Conservation (phyloP, 2,888 invertebrate genomes). For the Pachycephus smyrnensis region DNA sequence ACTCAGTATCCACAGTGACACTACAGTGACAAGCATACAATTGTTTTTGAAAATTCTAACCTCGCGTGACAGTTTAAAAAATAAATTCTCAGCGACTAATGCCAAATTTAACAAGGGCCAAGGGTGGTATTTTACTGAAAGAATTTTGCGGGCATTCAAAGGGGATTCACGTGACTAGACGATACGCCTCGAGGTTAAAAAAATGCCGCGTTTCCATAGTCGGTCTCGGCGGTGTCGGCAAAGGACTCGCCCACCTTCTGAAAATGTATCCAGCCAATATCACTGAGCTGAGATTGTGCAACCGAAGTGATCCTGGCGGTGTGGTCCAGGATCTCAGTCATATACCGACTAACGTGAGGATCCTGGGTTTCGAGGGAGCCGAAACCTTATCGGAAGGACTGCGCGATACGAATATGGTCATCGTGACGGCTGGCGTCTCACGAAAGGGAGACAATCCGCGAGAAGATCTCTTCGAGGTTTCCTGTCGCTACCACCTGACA, state of each 20-base stretch:
- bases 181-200: neutral
- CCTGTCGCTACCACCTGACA: neutral
- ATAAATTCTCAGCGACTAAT: too few species aligned
- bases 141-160: too few species aligned
- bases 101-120: too few species aligned
- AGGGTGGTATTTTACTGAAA: too few species aligned
- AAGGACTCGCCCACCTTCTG: slow-evolving; percentile 25
- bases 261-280: slow-evolving; percentile 23
- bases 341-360: slow-evolving; percentile 28
- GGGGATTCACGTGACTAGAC: too few species aligned
- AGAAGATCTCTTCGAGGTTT: slow-evolving; percentile 71
- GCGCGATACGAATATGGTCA: slow-evolving; percentile 70
- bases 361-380: slow-evolving; percentile 17
- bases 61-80: too few species aligned
- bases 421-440: slow-evolving; percentile 74
- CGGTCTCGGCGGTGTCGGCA: slow-evolving; percentile 27
- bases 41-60: too few species aligned
- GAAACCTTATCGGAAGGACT: too few species aligned
- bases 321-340: slow-evolving; percentile 32
- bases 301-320: slow-evolving; percentile 23
- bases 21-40: too few species aligned
- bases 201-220: slow-evolving; percentile 26
- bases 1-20: too few species aligned
- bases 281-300: slow-evolving; percentile 25
- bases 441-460: slow-evolving; percentile 74